Evolutionary conservation across 2,113 vertebrate species (phyloP), one percentile per base, ranked within the genome.

Genomic region (Chlorodrepanis virens): DNA sequence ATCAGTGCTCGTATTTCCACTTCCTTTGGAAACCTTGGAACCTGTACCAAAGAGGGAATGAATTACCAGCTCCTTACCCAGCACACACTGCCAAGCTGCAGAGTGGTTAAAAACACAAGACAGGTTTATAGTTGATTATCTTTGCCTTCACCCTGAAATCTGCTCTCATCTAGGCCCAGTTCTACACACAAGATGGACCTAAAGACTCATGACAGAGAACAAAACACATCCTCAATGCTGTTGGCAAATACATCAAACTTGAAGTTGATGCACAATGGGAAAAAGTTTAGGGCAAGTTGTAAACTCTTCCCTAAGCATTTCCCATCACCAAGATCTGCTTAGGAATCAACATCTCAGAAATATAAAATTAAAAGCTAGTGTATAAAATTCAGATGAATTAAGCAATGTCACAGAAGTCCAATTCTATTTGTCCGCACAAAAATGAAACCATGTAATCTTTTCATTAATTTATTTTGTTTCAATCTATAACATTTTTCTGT

Each of bases 1-100:
- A 99, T 97, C 96, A 99, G 50, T 0, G 99, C 99, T 72, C 99
- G 98, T 50, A 99, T 97, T 97, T 99, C 99, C 92, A 98, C 96
- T 70, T 98, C 96, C 60, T 96, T 83, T 70, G 78, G 95, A 91
- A 99, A 98, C 10, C 57, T 80, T 37, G 96, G 87, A 76, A 99
- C 98, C 99, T 99, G 97, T 16, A 67, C 40, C 89, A 91, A 40
- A 83, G 77, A 90, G 81, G 25, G 74, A 87, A 71, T 13, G 39
- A 50, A 77, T 54, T 74, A 87, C 35, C 52, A 88, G 27, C 56
- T 64, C 59, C 50, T 74, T 12, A 11, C 12, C 21, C 31, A 60
- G 39, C 20, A 20, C 0, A 56, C 8, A 75, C 2, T 12, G 24
- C 37, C 72, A 79, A 29, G 24, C 15, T 76, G 31, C 28, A 75